Conservation (phyloP, 1,140 invertebrate species). For the Drosophila lowei region DNA sequence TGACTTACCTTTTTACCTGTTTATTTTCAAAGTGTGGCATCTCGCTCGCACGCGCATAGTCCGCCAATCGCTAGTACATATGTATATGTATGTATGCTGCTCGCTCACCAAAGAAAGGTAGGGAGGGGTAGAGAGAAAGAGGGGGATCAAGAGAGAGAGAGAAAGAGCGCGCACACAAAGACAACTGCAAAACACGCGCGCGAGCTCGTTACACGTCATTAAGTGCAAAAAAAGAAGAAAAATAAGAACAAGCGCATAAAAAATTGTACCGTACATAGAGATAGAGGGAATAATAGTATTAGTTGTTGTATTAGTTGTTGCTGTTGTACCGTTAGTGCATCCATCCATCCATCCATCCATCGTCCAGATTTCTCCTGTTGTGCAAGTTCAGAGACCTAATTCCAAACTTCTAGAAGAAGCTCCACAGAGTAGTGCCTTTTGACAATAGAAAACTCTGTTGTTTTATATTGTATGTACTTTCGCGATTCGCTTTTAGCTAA, state of each 20-base stretch:
- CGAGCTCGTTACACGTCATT: constrained; percentile 73
- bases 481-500: neutral
- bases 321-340: constrained; percentile 45
- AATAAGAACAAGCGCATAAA: constrained; percentile 74
- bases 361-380: constrained; percentile 33
- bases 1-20: constrained; percentile 73
- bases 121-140: constrained; percentile 11
- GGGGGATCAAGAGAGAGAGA: constrained; percentile 14
- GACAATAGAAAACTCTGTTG: neutral
- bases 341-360: constrained; percentile 4
- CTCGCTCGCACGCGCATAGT: constrained; percentile 48
- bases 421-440: neutral
- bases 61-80: constrained; percentile 43
- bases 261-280: constrained; percentile 48
- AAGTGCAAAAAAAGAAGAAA: constrained; percentile 59
- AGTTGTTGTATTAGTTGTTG: constrained; percentile 40
- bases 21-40: constrained; percentile 57
- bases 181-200: constrained; percentile 63
- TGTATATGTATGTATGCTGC: constrained; percentile 30
- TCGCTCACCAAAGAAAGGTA: constrained; percentile 15
- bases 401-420: neutral
- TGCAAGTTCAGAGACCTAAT: constrained; percentile 30
- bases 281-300: constrained; percentile 23
- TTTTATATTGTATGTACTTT: neutral
- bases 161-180: constrained; percentile 43